Evolutionary conservation across 1,140 invertebrate genomes (phyloP).

Genomic region (Odontomachus brunneus): DNA sequence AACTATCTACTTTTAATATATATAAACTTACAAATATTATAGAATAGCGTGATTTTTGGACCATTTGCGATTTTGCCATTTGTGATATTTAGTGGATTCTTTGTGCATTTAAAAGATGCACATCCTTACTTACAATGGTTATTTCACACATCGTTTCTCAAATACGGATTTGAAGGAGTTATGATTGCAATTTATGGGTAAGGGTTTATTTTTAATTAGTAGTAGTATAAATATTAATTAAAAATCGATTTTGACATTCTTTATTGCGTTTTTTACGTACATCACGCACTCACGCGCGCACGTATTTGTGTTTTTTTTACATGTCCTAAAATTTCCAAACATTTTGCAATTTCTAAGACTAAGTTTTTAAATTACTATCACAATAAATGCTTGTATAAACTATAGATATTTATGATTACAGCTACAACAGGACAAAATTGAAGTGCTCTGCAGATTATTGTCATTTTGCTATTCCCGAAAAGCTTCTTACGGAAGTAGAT

Average conservation of each 20-base stretch:
- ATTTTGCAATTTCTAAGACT: too few species aligned
- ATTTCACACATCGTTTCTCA: constrained; percentile 94
- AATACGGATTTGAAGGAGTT: constrained; percentile 91
- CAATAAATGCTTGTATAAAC: too few species aligned
- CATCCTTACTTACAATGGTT: constrained; percentile 93
- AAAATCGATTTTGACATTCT: neutral
- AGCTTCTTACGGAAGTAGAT: constrained; percentile 90
- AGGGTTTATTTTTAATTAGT: constrained; percentile 31
- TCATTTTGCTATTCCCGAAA: constrained; percentile 89
- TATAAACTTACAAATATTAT: constrained; percentile 77
- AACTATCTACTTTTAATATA: constrained; percentile 14
- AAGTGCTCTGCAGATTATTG: constrained; percentile 89
- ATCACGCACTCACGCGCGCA: too few species aligned
- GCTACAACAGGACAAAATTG: constrained; percentile 89
- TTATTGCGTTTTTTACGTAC: too few species aligned
- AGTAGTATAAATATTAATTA: neutral
- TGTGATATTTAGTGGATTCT: constrained; percentile 95
- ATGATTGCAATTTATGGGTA: constrained; percentile 89
- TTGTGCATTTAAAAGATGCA: constrained; percentile 93
- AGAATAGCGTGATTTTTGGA: constrained; percentile 94
- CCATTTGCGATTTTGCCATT: constrained; percentile 94
- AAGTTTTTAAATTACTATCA: too few species aligned
- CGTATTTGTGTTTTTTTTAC: constrained; percentile 11
- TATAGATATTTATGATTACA: constrained; percentile 85
- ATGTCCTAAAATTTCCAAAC: neutral